These are phyloP conservation scores for Bombus polaris DNA, from an alignment of 1,140 invertebrate genomes.

Conservation along the genomic window DNA sequence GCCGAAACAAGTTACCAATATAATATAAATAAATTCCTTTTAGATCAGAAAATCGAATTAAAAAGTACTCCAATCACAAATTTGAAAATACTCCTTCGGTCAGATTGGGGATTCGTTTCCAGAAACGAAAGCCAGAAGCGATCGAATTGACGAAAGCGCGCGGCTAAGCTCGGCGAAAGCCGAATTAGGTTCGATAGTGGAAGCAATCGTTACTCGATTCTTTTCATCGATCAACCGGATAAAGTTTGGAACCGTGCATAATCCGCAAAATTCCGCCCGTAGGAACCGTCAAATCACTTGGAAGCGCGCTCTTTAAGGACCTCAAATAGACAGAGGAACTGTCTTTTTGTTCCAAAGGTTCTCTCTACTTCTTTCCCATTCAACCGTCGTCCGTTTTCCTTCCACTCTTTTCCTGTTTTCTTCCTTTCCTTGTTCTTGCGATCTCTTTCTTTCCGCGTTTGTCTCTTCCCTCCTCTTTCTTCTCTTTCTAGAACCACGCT, in stretches of 20 bases:
- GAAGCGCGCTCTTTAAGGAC: conserved; percentile 16
- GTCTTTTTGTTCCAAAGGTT: not conserved
- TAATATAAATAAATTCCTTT: not conserved
- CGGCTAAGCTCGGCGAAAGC: not conserved
- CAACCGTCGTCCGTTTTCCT: not conserved
- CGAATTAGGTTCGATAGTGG: conserved; percentile 12
- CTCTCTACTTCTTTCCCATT: not conserved
- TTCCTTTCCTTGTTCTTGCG: not conserved
- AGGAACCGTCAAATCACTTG: conserved; percentile 27
- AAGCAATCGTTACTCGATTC: conserved; percentile 8
- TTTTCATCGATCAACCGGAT: conserved; percentile 30
- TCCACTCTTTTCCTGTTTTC: not conserved
- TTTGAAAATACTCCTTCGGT: not conserved
- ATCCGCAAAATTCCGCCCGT: conserved; percentile 7
- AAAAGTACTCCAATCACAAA: too few species aligned
- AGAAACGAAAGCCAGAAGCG: not conserved
- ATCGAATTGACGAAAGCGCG: not conserved
- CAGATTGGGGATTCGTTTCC: not conserved
- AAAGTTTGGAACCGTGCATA: conserved; percentile 3
- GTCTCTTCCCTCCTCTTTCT: not conserved
- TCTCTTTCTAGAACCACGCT: too few species aligned
- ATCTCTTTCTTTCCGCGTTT: not conserved
- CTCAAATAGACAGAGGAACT: conserved; percentile 17
- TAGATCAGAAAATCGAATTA: not conserved
- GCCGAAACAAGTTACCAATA: not conserved